Evolutionary conservation across 1,140 invertebrate genomes (phyloP).

Genomic region (Brachionus sp.): DNA sequence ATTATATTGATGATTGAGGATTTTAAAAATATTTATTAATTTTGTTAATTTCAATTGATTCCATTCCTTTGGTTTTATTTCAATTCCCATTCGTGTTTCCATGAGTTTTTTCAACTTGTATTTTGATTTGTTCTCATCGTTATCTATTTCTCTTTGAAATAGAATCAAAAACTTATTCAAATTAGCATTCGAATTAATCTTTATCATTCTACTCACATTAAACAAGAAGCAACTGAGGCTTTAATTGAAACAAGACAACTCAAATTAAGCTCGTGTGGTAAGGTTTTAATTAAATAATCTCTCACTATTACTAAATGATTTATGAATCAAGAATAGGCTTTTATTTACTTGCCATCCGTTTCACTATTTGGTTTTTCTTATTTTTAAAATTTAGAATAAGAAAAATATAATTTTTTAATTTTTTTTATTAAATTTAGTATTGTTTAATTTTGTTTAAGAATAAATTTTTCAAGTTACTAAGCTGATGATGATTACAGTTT

Average conservation of each 20-base stretch:
- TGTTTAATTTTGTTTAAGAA: neutral
- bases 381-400: neutral
- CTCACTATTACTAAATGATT: neutral
- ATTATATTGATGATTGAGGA: slow-evolving; percentile 38
- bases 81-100: neutral
- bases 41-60: slow-evolving; percentile 38
- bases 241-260: slow-evolving; percentile 36
- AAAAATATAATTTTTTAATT: no score
- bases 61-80: neutral
- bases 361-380: neutral
- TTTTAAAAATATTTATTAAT: slow-evolving; percentile 42
- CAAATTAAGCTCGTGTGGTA: neutral
- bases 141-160: neutral
- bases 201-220: neutral
- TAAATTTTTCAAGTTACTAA: neutral
- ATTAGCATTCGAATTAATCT: slow-evolving; percentile 36
- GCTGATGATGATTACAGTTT: neutral
- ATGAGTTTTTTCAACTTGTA: neutral
- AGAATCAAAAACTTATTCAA: slow-evolving; percentile 25
- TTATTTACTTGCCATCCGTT: neutral
- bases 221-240: neutral
- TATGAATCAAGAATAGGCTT: neutral
- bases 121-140: slow-evolving; percentile 6
- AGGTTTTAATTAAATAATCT: slow-evolving; percentile 2
- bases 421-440: no score